Evolutionary conservation across 1,140 invertebrate genomes (phyloP).

Genomic region (Platyura marginata): DNA sequence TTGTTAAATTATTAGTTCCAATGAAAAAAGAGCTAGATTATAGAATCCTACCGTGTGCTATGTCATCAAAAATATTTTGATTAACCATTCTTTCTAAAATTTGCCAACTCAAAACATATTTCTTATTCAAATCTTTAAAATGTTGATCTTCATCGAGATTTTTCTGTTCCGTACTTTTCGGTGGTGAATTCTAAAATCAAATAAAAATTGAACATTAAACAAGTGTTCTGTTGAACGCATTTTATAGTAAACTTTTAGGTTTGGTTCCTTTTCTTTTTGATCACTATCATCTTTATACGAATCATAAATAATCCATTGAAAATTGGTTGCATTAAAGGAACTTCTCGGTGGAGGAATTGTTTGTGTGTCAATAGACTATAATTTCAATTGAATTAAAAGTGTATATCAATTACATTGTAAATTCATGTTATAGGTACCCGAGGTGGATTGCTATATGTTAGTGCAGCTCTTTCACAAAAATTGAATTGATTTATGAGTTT

Average conservation of each 20-base stretch:
- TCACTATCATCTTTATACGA: slow-evolving; percentile 62
- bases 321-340: slow-evolving; percentile 51
- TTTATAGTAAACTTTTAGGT: slow-evolving; percentile 35
- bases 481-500: slow-evolving; percentile 89
- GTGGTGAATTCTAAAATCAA: too few species aligned
- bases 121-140: slow-evolving; percentile 33
- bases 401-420: too few species aligned
- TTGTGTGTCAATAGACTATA: slow-evolving; percentile 52
- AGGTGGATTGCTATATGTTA: slow-evolving; percentile 64
- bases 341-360: slow-evolving; percentile 70
- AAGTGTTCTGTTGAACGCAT: too few species aligned
- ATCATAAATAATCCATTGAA: slow-evolving; percentile 84
- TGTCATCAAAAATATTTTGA: slow-evolving; percentile 86
- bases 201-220: too few species aligned
- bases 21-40: neutral
- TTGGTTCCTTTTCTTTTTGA: slow-evolving; percentile 51
- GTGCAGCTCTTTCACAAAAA: slow-evolving; percentile 74
- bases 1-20: too few species aligned
- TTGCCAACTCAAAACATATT: slow-evolving; percentile 48
- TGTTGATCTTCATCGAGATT: slow-evolving; percentile 31
- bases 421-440: slow-evolving; percentile 22
- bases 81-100: slow-evolving; percentile 86
- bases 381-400: too few species aligned
- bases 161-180: too few species aligned
- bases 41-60: slow-evolving; percentile 50